Evolutionary conservation across 2,888 invertebrate genomes (phyloP).

Genomic region (Latrodectus hesperus): DNA sequence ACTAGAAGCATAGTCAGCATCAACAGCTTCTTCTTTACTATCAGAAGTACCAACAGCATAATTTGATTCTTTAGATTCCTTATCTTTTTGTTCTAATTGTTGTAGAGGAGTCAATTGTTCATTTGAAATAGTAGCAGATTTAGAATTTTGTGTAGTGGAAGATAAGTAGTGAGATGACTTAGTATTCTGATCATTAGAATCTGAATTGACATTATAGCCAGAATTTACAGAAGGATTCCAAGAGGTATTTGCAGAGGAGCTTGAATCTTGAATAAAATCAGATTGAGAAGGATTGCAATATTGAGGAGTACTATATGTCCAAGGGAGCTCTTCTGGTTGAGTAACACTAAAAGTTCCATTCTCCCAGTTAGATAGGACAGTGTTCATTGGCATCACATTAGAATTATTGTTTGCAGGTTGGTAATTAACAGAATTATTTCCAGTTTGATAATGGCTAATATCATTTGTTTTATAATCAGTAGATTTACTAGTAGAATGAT

Average conservation of each 20-base stretch:
- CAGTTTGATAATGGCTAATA: no score
- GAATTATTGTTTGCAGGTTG: constrained; percentile 43
- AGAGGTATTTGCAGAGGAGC: constrained; percentile 20
- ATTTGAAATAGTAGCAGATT: neutral
- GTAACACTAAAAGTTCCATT: constrained; percentile 32
- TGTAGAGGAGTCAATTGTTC: neutral
- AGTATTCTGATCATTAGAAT: constrained; percentile 1
- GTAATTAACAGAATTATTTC: neutral
- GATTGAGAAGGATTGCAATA: constrained; percentile 30
- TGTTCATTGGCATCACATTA: constrained; percentile 7
- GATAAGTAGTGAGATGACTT: constrained; percentile 13
- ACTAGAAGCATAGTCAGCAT: constrained; percentile 32
- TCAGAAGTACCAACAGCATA: neutral
- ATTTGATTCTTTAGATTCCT: neutral
- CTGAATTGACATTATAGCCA: constrained; percentile 2
- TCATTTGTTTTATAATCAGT: neutral
- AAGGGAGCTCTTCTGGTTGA: constrained; percentile 48
- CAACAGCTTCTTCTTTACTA: neutral
- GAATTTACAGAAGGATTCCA: constrained; percentile 21
- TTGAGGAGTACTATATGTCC: constrained; percentile 55
- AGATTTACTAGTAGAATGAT: neutral
- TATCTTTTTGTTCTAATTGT: constrained; percentile 10
- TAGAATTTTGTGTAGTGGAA: constrained; percentile 1
- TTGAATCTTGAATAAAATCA: constrained; percentile 14
- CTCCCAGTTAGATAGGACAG: constrained; percentile 40